These are phyloP conservation scores for Nomada lathburiana DNA, from an alignment of 2,888 invertebrate genomes.

Conservation along the genomic window DNA sequence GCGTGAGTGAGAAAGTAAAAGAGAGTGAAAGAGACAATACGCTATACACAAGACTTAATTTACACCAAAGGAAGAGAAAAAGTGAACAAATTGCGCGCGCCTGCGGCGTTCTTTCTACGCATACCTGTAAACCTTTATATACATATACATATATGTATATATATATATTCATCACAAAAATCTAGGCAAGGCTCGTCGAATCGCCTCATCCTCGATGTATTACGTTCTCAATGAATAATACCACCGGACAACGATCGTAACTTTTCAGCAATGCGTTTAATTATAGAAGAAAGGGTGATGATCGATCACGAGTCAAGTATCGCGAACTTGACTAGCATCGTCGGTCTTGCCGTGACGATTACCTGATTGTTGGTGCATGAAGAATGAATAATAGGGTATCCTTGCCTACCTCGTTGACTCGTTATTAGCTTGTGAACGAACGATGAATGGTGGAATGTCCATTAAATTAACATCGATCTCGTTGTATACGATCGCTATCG, in stretches of 20 bases:
- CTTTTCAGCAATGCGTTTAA: constrained; percentile 15
- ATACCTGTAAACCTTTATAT: constrained; percentile 49
- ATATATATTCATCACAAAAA: constrained; percentile 31
- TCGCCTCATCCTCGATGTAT: constrained; percentile 31
- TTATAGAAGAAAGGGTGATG: constrained; percentile 7
- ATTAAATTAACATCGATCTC: constrained; percentile 51
- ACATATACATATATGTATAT: constrained; percentile 4
- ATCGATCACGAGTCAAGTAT: constrained; percentile 24
- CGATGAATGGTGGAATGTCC: constrained; percentile 37
- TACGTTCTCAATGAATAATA: constrained; percentile 20
- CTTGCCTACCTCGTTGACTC: constrained; percentile 64
- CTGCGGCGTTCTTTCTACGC: constrained; percentile 47
- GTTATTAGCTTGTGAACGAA: constrained; percentile 42
- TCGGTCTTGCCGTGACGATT: constrained; percentile 32
- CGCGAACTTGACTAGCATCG: constrained; percentile 1
- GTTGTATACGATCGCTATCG: constrained; percentile 50
- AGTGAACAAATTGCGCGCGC: constrained; percentile 13
- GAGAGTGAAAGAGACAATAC: constrained; percentile 58
- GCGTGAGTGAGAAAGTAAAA: constrained; percentile 15
- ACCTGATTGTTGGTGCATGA: constrained; percentile 47
- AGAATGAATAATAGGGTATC: constrained; percentile 42
- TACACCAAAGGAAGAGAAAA: constrained; percentile 43
- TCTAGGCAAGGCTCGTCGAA: constrained; percentile 35
- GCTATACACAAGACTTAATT: constrained; percentile 59
- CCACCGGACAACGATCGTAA: constrained; percentile 53